phyloP scores from a whole-genome alignment of 2,797 vertebrate species.

The Varecia variegata region DNA sequence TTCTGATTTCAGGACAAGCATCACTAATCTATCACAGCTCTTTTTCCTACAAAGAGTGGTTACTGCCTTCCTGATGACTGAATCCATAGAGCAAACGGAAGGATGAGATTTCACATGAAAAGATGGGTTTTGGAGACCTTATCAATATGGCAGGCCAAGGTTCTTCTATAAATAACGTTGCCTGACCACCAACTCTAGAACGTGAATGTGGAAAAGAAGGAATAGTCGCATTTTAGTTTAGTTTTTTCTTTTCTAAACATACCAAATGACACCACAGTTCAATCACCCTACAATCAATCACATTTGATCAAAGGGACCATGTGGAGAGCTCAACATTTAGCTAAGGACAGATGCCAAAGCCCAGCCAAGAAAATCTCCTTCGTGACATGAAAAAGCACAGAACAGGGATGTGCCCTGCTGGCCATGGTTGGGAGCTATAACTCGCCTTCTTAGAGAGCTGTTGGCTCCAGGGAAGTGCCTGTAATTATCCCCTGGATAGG shows the following conservation, averaged over 20 bases:
- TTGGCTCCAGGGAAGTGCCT: background rate
- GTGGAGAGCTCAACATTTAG: background rate
- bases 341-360: background rate
- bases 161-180: background rate
- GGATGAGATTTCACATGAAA: constrained; percentile 4
- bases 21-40: background rate
- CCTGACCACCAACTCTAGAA: background rate
- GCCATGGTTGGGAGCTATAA: background rate
- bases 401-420: background rate
- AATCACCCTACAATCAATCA: background rate
- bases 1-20: background rate
- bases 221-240: background rate
- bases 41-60: background rate
- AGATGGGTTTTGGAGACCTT: background rate
- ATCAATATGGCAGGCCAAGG: background rate
- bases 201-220: background rate
- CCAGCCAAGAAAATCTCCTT: background rate
- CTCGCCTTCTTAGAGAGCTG: background rate
- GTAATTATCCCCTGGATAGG: too few species aligned
- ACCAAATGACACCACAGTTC: background rate
- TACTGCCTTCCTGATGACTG: background rate
- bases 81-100: background rate
- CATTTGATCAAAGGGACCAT: too few species aligned
- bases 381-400: background rate
- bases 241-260: constrained; percentile 14